phyloP scores from a whole-genome alignment of 2,888 invertebrate genomes.

The Xestia xanthographa region DNA sequence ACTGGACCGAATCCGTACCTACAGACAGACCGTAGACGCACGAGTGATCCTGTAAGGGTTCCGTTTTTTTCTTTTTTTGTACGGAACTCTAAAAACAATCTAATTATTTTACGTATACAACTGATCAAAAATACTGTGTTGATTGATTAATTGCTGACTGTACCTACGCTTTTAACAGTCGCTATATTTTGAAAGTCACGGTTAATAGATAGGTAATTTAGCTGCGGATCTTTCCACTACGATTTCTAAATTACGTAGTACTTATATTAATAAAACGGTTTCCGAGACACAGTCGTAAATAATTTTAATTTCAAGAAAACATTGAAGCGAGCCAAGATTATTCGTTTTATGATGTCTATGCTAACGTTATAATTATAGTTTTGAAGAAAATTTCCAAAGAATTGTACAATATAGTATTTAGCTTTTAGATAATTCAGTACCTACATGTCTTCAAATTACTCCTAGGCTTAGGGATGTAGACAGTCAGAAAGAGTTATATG shows the following conservation, averaged over 20 bases:
- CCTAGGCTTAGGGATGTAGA: not conserved
- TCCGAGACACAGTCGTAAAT: conserved; percentile 24
- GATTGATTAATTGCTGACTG: not conserved
- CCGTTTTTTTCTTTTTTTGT: too few relatives aligned
- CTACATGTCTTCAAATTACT: not conserved
- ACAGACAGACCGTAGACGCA: too few relatives aligned
- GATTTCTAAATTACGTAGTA: not conserved
- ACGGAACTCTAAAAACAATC: too few relatives aligned
- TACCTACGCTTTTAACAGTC: not conserved
- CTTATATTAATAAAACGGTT: conserved; percentile 21
- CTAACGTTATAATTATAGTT: conserved; percentile 4
- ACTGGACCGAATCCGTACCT: too few relatives aligned
- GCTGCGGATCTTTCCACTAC: not conserved
- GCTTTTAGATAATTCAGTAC: not conserved
- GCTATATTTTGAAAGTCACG: conserved; percentile 2
- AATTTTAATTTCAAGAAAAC: conserved; percentile 33
- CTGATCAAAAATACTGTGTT: not conserved
- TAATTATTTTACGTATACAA: too few relatives aligned
- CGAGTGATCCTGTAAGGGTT: too few relatives aligned
- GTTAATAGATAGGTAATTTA: not conserved
- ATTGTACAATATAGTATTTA: not conserved
- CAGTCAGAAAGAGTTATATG: too few relatives aligned
- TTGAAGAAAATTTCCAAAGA: not conserved
- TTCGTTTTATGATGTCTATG: conserved; percentile 2
- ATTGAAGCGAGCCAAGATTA: conserved; percentile 32